phyloP scores from a whole-genome alignment of 2,888 invertebrate genomes.

The Hydrotaea cyrtoneurina region DNA sequence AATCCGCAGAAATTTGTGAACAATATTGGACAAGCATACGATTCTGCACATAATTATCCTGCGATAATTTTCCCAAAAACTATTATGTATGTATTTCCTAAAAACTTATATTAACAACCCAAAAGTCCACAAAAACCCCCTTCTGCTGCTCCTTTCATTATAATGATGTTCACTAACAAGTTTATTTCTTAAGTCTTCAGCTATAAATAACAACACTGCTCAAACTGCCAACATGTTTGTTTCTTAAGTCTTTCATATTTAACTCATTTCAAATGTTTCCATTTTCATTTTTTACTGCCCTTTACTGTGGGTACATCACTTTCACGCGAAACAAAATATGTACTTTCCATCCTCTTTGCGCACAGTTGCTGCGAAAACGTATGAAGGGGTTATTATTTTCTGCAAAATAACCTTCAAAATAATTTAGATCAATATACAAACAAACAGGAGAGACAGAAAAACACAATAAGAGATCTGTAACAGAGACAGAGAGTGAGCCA shows the following conservation, averaged over 20 bases:
- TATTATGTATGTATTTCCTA: too few species aligned
- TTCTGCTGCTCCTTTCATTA: background rate
- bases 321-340: background rate
- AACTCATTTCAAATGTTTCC: background rate
- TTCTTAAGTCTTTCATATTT: background rate
- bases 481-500: conserved; percentile 2
- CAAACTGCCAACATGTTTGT: background rate
- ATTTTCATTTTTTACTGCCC: background rate
- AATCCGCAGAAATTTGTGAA: too few species aligned
- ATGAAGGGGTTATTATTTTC: background rate
- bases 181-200: conserved; percentile 41
- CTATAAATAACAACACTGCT: conserved; percentile 2
- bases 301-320: too few species aligned
- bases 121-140: too few species aligned
- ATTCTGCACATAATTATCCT: too few species aligned
- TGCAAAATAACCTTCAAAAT: conserved; percentile 56
- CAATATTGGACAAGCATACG: too few species aligned
- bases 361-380: background rate
- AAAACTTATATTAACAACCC: too few species aligned
- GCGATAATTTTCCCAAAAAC: too few species aligned
- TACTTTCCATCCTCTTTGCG: conserved; percentile 44
- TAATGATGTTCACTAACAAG: background rate
- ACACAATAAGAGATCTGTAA: conserved; percentile 9
- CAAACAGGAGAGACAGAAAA: conserved; percentile 26
- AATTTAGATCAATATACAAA: conserved; percentile 50